Conservation (phyloP, 1,140 invertebrate species). For the Portunus trituberculatus region DNA sequence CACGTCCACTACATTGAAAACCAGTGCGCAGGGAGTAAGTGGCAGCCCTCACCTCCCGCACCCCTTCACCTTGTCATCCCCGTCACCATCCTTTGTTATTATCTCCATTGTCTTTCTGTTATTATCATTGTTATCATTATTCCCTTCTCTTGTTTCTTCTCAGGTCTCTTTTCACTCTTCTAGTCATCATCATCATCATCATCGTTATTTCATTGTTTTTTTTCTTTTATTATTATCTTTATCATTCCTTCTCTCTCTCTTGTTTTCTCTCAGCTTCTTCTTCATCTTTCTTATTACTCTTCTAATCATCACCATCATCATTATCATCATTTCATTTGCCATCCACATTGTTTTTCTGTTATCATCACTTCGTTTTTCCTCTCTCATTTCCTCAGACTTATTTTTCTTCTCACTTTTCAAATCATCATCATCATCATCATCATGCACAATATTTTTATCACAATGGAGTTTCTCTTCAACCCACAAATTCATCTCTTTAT, state of each 20-base stretch:
- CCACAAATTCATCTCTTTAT: not conserved
- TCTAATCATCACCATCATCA: too few relatives aligned
- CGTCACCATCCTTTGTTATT: not conserved
- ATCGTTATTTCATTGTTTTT: not conserved
- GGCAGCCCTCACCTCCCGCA: not conserved
- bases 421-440: too few relatives aligned
- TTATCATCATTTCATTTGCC: too few relatives aligned
- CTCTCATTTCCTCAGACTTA: too few relatives aligned
- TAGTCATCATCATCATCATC: not conserved
- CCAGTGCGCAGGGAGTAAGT: slow-evolving; percentile 81
- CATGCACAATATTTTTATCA: not conserved
- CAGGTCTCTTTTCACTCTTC: not conserved
- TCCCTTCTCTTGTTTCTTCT: not conserved
- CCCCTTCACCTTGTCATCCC: not conserved
- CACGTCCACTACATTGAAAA: slow-evolving; percentile 81
- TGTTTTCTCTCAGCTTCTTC: too few relatives aligned
- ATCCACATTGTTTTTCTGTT: too few relatives aligned
- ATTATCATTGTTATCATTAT: not conserved
- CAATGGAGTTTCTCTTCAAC: not conserved
- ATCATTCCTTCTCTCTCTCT: too few relatives aligned
- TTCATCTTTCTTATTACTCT: too few relatives aligned
- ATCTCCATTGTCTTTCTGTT: not conserved
- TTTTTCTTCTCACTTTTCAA: too few relatives aligned
- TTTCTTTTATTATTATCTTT: too few relatives aligned
- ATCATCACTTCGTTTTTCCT: too few relatives aligned